Evolutionary conservation across 2,113 vertebrate species (phyloP).

Genomic region (Psammodynastes pulverulentus): DNA sequence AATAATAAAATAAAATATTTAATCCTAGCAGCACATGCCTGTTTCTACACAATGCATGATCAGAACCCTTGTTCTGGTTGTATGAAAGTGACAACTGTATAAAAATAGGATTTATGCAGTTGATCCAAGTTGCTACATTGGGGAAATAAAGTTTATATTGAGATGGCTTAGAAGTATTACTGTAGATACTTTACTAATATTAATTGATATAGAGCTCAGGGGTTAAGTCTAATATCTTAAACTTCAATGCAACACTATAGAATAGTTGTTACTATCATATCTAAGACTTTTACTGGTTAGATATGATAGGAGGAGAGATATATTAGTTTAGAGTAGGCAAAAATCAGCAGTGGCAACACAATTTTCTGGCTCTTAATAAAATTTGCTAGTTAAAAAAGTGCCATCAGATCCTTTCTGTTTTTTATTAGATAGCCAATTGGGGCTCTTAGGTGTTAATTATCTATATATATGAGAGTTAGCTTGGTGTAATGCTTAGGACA

Average conservation of each 20-base stretch:
- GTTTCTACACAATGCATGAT: not conserved
- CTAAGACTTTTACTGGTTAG: not conserved
- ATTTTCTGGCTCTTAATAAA: not conserved
- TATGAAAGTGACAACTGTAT: not conserved
- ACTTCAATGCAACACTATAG: not conserved
- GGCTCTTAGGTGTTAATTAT: not conserved
- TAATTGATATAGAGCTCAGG: not conserved
- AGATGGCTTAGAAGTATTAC: not conserved
- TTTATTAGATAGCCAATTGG: not conserved
- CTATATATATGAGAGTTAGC: not conserved
- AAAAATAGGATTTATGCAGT: not conserved
- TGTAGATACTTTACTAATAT: not conserved
- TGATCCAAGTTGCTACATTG: not conserved
- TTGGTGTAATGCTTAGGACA: not conserved
- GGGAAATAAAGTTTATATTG: not conserved
- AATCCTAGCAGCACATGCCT: not conserved
- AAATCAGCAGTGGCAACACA: not conserved
- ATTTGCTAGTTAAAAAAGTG: not conserved
- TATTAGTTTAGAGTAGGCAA: not conserved
- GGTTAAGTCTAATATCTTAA: not conserved
- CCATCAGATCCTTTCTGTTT: not conserved
- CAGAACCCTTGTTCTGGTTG: not conserved
- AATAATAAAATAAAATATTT: too few species aligned
- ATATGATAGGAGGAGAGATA: not conserved
- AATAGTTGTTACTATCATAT: not conserved